Evolutionary conservation across 2,113 vertebrate genomes (phyloP), one percentile per base, ranked within the genome.

Genomic region (Larimichthys crocea): DNA sequence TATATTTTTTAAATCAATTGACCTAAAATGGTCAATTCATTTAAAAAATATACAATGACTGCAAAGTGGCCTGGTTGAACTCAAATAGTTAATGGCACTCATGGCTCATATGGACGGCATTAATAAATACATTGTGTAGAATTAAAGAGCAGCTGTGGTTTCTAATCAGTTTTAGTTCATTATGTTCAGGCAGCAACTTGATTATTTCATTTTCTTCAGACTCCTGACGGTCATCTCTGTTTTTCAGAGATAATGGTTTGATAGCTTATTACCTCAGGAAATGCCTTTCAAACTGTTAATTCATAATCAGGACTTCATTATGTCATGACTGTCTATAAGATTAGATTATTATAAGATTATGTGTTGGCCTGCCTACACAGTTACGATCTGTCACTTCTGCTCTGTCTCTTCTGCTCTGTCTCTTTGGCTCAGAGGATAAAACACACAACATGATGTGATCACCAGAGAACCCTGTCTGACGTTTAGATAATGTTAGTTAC

Each of bases 1-100:
- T 26, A 26, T 26, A 2, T 26, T 26, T 26, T 26, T 26, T 26
- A 2, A 26, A 26, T 26, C 26, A 26, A 26, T 26, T 26, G 26
- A 26, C 26, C 26, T 26, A 26, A 26, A 26, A 26, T 29, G 82
- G 75, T 82, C 79, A 88, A 76, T 85, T 88, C 87, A 66, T 29
- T 65, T 52, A 56, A 44, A 83, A 44, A 20, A 40, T 44, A 77
- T 55, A 77, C 48, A 70, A 20, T 24, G 46, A 71, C 69, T n/a
- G 55, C 64, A 80, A 67, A 72, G 66, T 19, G 26, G 29, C 74
- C 42, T 55, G 10, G 48, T 10, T 80, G 12, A 29, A 46, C 44
- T 17, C n/a, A 22, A 44, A 31, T n/a, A 19, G 22, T 17, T 44
- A 16, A 56, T 7, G 22, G 17, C 10, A 19, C 10, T 15, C 15